These are phyloP conservation scores for Mola mola DNA, from an alignment of 2,113 vertebrate genomes.

Conservation along the genomic window DNA sequence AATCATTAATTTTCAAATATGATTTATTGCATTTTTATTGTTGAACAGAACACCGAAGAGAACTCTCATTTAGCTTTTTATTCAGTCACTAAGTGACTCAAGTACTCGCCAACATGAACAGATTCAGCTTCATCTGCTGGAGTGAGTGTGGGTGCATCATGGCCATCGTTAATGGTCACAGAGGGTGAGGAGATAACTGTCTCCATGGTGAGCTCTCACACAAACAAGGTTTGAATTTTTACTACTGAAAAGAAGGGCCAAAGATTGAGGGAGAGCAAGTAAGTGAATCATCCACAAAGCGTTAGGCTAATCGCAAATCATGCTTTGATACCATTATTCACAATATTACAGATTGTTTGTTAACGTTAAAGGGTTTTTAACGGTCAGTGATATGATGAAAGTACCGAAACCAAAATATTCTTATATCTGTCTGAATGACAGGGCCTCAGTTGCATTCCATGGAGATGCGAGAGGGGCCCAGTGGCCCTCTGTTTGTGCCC, in stretches of 20 bases:
- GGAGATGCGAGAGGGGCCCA: conserved; percentile 73
- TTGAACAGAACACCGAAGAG: neutral
- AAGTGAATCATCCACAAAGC: too few species aligned
- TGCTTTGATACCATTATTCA: too few species aligned
- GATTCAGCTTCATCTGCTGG: too few species aligned
- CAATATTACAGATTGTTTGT: too few species aligned
- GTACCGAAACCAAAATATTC: neutral
- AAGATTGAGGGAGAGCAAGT: conserved; percentile 39
- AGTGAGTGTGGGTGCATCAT: neutral
- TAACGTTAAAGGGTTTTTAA: too few species aligned
- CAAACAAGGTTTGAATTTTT: conserved; percentile 69
- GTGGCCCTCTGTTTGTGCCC: conserved; percentile 79
- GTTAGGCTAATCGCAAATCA: too few species aligned
- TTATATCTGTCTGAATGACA: conserved; percentile 27
- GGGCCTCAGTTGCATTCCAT: conserved; percentile 73
- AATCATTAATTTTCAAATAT: neutral
- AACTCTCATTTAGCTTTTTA: too few species aligned
- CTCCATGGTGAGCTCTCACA: conserved; percentile 68
- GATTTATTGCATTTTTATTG: neutral
- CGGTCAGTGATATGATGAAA: neutral
- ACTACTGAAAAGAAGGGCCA: conserved; percentile 53
- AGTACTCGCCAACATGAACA: conserved; percentile 1
- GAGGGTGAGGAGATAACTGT: conserved; percentile 61
- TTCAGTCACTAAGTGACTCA: neutral
- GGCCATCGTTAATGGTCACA: too few species aligned